phyloP scores from a whole-genome alignment of 2,113 vertebrate species.

The Zapornia atra region DNA sequence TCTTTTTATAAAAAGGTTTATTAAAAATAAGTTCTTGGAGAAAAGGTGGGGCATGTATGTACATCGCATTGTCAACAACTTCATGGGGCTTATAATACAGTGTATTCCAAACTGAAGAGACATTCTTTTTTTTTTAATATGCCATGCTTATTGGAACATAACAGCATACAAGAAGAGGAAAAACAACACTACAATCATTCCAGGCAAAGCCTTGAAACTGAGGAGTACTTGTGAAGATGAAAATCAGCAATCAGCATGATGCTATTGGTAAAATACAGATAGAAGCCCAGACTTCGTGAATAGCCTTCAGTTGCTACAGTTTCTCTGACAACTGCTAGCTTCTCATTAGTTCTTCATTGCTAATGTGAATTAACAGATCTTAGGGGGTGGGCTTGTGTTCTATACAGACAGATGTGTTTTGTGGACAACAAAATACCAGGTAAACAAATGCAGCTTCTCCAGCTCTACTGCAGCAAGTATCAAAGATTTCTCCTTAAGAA shows the following conservation, averaged over 20 bases:
- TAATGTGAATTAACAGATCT: not conserved
- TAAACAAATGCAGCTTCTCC: not conserved
- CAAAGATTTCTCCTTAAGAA: not conserved
- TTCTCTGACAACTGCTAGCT: not conserved
- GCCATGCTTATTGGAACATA: constrained; percentile 10
- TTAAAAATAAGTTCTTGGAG: constrained; percentile 80
- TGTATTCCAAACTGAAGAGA: not conserved
- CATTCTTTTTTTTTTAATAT: not conserved
- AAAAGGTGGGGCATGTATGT: constrained; percentile 64
- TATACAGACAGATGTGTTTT: not conserved
- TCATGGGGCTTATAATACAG: constrained; percentile 7
- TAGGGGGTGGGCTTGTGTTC: not conserved
- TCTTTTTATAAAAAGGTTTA: constrained; percentile 76
- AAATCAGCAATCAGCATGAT: not conserved
- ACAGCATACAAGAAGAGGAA: not conserved
- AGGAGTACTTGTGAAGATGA: not conserved
- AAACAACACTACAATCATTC: not conserved
- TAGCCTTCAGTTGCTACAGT: not conserved
- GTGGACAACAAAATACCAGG: not conserved
- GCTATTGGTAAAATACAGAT: not conserved
- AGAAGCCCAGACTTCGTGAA: not conserved
- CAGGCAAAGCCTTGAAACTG: not conserved
- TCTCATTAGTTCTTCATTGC: not conserved
- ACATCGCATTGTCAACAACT: constrained; percentile 70
- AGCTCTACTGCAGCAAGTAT: not conserved